Conservation (phyloP, 64 coral and sea anemone genomes). For the Astreopora myriophthalma region DNA sequence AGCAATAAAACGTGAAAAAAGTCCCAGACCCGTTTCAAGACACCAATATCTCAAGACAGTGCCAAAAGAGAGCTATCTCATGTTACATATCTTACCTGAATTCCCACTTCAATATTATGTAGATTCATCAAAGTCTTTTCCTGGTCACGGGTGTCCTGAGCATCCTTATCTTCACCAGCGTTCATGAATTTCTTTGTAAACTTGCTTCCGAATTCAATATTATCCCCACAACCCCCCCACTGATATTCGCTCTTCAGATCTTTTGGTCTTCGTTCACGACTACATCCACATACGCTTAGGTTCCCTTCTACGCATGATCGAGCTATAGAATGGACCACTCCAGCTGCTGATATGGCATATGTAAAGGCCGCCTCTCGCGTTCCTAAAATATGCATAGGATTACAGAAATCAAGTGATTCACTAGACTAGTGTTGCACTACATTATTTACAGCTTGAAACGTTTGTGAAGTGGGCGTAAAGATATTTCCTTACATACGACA, state of each 20-base stretch:
- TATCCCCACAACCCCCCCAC: conserved; percentile 76
- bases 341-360: conserved; percentile 80
- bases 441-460: neutral
- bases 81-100: too few relatives aligned
- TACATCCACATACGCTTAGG: conserved; percentile 63
- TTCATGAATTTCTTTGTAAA: conserved; percentile 57
- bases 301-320: conserved; percentile 81
- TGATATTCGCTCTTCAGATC: neutral
- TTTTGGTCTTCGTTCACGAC: conserved; percentile 17
- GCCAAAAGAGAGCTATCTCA: too few relatives aligned
- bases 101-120: conserved; percentile 84
- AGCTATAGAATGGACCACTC: conserved; percentile 67
- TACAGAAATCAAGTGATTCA: neutral
- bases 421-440: neutral
- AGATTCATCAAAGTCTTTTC: conserved; percentile 68
- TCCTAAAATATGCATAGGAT: conserved; percentile 31
- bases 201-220: conserved; percentile 20
- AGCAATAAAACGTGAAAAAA: too few relatives aligned
- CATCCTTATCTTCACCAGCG: conserved; percentile 6
- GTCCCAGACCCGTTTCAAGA: too few relatives aligned
- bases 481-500: too few relatives aligned
- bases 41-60: too few relatives aligned
- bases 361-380: conserved; percentile 75
- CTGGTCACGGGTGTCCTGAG: neutral
- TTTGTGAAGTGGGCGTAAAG: neutral